These are phyloP conservation scores for Biston betularia DNA, from an alignment of 2,888 invertebrate genomes.

Conservation along the genomic window DNA sequence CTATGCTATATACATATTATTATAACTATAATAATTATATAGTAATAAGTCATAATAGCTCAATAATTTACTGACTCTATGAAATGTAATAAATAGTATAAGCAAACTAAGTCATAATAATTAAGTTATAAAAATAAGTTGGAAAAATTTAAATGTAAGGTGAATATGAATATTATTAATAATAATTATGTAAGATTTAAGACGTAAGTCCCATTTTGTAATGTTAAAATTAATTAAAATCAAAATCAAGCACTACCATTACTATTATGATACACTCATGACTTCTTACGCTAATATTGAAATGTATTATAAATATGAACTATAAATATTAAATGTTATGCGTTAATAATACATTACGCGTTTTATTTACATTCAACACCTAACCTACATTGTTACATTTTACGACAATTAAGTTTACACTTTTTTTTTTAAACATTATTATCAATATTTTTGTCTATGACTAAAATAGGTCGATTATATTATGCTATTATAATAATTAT, in stretches of 20 bases:
- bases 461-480: no score
- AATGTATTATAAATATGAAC: constrained; percentile 87
- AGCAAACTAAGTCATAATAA: constrained; percentile 64
- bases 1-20: constrained; percentile 69
- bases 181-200: constrained; percentile 57
- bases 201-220: constrained; percentile 83
- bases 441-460: no score
- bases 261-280: constrained; percentile 84
- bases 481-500: no score
- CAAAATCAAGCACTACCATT: constrained; percentile 83
- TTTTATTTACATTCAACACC: constrained; percentile 61
- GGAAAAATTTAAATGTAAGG: constrained; percentile 52
- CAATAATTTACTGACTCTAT: constrained; percentile 76
- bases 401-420: no score
- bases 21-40: constrained; percentile 50
- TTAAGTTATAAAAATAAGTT: constrained; percentile 55
- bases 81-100: constrained; percentile 74
- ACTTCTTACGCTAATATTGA: constrained; percentile 86
- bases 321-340: constrained; percentile 89
- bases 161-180: constrained; percentile 66
- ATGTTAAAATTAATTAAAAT: constrained; percentile 79
- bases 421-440: no score
- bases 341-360: constrained; percentile 87
- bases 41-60: constrained; percentile 75
- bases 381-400: no score